Evolutionary conservation across 1,140 invertebrate genomes (phyloP).

Genomic region (Trichoplusia ni): DNA sequence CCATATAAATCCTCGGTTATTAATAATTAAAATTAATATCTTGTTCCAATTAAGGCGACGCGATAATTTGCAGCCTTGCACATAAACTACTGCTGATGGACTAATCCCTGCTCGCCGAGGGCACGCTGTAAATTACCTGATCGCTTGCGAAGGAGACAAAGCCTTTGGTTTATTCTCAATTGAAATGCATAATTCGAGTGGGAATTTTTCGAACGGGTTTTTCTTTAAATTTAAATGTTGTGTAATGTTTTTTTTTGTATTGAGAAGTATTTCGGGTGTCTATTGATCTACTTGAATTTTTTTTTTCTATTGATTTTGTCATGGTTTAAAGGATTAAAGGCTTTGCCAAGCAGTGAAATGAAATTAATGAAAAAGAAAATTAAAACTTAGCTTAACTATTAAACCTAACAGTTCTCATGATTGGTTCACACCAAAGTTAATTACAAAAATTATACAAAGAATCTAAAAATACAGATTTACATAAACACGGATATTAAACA

Average conservation of each 20-base stretch:
- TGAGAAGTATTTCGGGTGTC: too few relatives aligned
- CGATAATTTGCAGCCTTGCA: conserved; percentile 52
- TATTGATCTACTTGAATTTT: too few relatives aligned
- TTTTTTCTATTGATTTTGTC: too few relatives aligned
- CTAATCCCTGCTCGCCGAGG: conserved; percentile 55
- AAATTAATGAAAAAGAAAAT: too few relatives aligned
- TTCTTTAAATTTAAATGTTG: background rate
- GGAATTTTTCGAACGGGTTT: background rate
- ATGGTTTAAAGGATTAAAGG: background rate
- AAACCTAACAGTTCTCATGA: too few relatives aligned
- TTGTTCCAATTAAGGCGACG: conserved; percentile 56
- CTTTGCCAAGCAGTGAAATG: too few relatives aligned
- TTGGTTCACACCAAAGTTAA: too few relatives aligned
- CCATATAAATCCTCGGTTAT: conserved; percentile 30
- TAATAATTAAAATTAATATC: conserved; percentile 46
- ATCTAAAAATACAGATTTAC: too few relatives aligned
- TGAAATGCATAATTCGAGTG: background rate
- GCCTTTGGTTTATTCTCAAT: conserved; percentile 41
- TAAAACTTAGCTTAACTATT: too few relatives aligned
- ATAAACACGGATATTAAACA: too few relatives aligned
- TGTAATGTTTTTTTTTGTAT: too few relatives aligned
- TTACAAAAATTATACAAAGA: too few relatives aligned
- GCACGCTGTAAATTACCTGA: conserved; percentile 60
- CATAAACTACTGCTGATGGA: conserved; percentile 52
- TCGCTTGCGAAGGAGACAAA: conserved; percentile 52